Evolutionary conservation across 1,140 invertebrate species (phyloP).

Genomic region (Calliphora vicina): DNA sequence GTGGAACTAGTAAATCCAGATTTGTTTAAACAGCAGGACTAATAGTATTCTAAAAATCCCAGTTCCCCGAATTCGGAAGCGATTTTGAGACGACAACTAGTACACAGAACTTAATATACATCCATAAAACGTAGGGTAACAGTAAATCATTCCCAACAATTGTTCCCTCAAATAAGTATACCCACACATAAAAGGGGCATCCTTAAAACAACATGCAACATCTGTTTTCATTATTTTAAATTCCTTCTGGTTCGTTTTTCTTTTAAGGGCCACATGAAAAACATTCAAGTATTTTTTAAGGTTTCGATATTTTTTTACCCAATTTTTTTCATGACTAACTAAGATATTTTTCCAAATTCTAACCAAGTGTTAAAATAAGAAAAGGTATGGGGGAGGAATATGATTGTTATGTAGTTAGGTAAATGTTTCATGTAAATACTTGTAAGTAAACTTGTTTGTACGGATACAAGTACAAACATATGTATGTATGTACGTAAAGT

Average conservation of each 20-base stretch:
- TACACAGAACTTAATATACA: not conserved
- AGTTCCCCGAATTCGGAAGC: too few species aligned
- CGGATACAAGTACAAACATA: too few species aligned
- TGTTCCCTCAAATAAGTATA: not conserved
- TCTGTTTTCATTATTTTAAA: constrained; percentile 34
- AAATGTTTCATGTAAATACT: constrained; percentile 8
- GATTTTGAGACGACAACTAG: too few species aligned
- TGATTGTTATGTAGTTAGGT: constrained; percentile 20
- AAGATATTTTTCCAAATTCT: not conserved
- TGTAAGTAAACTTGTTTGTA: not conserved
- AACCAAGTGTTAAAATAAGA: not conserved
- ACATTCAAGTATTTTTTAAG: not conserved
- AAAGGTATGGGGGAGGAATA: not conserved
- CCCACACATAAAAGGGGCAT: not conserved
- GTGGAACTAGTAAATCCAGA: too few species aligned
- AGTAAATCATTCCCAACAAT: too few species aligned
- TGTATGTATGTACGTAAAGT: too few species aligned
- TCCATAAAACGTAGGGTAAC: not conserved
- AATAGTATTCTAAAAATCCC: too few species aligned
- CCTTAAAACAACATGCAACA: constrained; percentile 41
- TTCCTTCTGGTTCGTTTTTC: not conserved
- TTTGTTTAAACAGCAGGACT: too few species aligned
- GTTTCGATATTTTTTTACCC: not conserved
- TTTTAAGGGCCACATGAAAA: not conserved
- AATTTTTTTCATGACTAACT: not conserved